Conservation (phyloP, 2,888 invertebrate species). For the Acanthosepion pharaonis region DNA sequence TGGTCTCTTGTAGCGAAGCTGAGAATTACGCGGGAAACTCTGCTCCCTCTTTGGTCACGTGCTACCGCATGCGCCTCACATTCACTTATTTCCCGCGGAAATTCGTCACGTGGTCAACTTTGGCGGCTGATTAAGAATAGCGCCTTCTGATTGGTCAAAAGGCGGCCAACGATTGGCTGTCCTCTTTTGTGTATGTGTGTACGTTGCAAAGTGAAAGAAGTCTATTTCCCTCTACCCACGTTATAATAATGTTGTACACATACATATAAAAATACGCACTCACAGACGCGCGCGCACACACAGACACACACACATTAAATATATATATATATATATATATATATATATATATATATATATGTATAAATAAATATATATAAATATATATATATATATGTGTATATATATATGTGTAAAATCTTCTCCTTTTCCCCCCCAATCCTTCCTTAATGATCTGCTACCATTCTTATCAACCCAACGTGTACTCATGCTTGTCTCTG, state of each 20-base stretch:
- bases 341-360: not conserved
- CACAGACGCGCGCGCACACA: too few relatives aligned
- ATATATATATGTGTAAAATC: not conserved
- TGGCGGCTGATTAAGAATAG: not conserved
- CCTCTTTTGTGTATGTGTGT: not conserved
- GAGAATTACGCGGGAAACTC: not conserved
- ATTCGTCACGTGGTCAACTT: not conserved
- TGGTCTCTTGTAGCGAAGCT: not conserved
- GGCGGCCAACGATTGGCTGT: not conserved
- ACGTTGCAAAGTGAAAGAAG: not conserved
- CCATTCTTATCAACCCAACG: too few relatives aligned
- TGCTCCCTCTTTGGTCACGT: not conserved
- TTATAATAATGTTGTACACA: not conserved
- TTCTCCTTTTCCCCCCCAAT: not conserved
- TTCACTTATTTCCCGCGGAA: constrained; percentile 41
- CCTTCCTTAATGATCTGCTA: not conserved
- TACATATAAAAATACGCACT: too few relatives aligned
- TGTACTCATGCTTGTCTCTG: not conserved
- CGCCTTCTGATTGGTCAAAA: not conserved
- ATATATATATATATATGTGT: too few relatives aligned
- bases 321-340: not conserved
- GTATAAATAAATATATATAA: too few relatives aligned
- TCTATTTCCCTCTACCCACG: not conserved
- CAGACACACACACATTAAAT: too few relatives aligned
- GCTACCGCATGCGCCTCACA: not conserved